A percentile compares a stretch with the other conserved stretches of the same genome.
phyloP scores from a whole-genome alignment of 2,113 vertebrate genomes.

The Acinonyx jubatus region DNA sequence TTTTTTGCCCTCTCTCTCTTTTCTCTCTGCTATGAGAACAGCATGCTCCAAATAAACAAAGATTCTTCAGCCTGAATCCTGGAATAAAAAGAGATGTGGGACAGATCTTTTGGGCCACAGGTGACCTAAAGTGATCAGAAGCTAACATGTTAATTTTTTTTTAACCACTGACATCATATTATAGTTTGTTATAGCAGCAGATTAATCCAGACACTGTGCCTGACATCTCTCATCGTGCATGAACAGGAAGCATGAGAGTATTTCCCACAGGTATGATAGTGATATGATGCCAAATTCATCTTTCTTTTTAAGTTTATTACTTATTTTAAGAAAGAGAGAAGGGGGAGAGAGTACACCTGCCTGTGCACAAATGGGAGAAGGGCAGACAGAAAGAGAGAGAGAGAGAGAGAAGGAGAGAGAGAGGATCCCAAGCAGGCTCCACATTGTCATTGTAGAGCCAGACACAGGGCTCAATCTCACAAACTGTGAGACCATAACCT shows the following conservation, averaged over 20 bases:
- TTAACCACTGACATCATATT: neutral
- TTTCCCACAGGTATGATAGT: neutral
- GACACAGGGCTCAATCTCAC: too few relatives aligned
- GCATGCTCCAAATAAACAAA: neutral
- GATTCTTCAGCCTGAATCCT: neutral
- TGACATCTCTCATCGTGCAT: neutral
- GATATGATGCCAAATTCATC: neutral
- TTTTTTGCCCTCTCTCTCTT: neutral
- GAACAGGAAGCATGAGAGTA: neutral
- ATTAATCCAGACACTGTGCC: neutral
- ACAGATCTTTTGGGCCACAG: neutral
- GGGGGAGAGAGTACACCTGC: too few relatives aligned
- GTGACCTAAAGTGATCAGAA: neutral
- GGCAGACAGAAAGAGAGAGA: too few relatives aligned
- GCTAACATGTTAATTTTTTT: neutral
- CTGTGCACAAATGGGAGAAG: too few relatives aligned
- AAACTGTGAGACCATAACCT: too few relatives aligned
- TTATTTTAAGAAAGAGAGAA: too few relatives aligned
- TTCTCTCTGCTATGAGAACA: neutral
- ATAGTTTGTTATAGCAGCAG: neutral
- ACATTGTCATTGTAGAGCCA: too few relatives aligned
- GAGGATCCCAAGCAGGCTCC: too few relatives aligned
- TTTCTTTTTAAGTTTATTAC: neutral
- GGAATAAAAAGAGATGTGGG: neutral
- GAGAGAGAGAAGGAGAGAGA: too few relatives aligned